Conservation (phyloP, 2,888 invertebrate species). For the Macrophya alboannulata region DNA sequence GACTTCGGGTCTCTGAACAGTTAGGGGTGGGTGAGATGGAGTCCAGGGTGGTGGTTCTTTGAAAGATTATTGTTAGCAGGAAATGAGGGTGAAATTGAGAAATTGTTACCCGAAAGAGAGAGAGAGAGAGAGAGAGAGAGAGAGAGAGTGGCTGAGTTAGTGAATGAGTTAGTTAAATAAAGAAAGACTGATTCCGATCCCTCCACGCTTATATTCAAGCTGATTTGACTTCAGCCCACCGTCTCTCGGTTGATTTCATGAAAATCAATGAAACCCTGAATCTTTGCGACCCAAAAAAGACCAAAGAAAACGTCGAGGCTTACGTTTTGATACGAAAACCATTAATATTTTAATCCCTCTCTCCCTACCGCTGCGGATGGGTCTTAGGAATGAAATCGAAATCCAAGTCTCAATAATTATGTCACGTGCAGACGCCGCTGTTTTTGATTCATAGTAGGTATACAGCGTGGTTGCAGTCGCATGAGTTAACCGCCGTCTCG, state of each 20-base stretch:
- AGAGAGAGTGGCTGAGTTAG: neutral
- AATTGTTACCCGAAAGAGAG: conserved; percentile 55
- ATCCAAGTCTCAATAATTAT: conserved; percentile 76
- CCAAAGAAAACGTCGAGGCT: conserved; percentile 19
- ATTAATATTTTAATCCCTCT: conserved; percentile 73
- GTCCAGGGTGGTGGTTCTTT: conserved; percentile 54
- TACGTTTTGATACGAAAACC: conserved; percentile 48
- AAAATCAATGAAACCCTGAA: conserved; percentile 41
- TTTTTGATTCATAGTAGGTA: conserved; percentile 75
- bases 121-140: neutral
- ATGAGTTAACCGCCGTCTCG: conserved; percentile 48
- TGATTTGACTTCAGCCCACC: conserved; percentile 44
- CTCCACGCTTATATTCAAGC: conserved; percentile 53
- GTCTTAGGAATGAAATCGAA: conserved; percentile 72
- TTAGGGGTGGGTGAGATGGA: conserved; percentile 40
- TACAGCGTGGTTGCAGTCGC: conserved; percentile 41
- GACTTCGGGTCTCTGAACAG: conserved; percentile 53
- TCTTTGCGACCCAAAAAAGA: conserved; percentile 18
- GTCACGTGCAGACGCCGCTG: conserved; percentile 75
- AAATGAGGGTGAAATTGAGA: conserved; percentile 58
- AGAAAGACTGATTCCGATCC: conserved; percentile 47
- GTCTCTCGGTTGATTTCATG: conserved; percentile 29
- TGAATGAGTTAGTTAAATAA: neutral
- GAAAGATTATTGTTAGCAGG: conserved; percentile 58
- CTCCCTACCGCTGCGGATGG: conserved; percentile 64